Evolutionary conservation across 2,888 invertebrate genomes (phyloP).

Genomic region (Operophtera brumata): DNA sequence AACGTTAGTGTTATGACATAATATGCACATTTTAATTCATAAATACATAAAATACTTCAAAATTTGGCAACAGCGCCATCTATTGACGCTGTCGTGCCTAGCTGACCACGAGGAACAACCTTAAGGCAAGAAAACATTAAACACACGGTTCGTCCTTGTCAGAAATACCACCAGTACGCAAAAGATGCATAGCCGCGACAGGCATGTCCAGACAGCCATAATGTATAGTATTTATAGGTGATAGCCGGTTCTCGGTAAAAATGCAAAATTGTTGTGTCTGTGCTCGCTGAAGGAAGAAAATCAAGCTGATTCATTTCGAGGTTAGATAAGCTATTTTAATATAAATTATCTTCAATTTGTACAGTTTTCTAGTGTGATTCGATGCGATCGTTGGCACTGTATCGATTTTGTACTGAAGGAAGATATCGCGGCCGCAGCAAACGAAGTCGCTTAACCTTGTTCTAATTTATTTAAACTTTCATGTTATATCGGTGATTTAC

Average conservation of each 20-base stretch:
- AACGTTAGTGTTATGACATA: too few relatives aligned
- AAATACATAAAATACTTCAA: too few relatives aligned
- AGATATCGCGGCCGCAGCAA: slow-evolving; percentile 59
- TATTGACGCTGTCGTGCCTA: too few relatives aligned
- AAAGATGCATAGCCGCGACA: slow-evolving; percentile 4
- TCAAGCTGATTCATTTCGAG: slow-evolving; percentile 71
- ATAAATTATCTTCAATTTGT: slow-evolving; percentile 36
- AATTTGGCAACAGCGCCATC: too few relatives aligned
- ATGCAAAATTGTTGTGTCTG: neutral
- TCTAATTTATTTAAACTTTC: slow-evolving; percentile 53
- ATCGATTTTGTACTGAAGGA: slow-evolving; percentile 71
- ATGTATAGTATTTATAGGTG: neutral
- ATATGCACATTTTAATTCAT: too few relatives aligned
- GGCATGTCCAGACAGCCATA: neutral
- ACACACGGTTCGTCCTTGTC: slow-evolving; percentile 11
- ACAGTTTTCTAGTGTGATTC: slow-evolving; percentile 44
- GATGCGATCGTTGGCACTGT: slow-evolving; percentile 50
- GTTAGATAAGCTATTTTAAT: slow-evolving; percentile 39
- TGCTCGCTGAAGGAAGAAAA: slow-evolving; percentile 26
- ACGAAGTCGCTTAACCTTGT: slow-evolving; percentile 63
- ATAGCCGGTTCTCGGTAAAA: neutral
- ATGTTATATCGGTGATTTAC: too few relatives aligned
- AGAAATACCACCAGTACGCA: neutral
- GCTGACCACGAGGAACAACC: too few relatives aligned
- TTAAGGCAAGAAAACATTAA: too few relatives aligned